Evolutionary conservation across 2,888 invertebrate genomes (phyloP).

Genomic region (Tenodera sinensis): DNA sequence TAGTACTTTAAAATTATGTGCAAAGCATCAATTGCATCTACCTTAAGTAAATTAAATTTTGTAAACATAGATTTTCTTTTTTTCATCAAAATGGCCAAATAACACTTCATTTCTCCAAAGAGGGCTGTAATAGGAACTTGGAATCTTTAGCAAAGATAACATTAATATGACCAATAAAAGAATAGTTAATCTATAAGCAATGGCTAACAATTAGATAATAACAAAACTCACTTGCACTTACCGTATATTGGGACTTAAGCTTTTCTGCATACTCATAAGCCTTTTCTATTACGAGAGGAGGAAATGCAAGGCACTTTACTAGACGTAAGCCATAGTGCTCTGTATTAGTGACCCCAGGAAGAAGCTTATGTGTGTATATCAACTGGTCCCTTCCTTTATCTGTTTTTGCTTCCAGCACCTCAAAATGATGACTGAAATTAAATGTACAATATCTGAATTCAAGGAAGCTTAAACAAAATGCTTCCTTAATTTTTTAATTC

Average conservation of each 20-base stretch:
- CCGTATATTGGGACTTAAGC: conserved; percentile 18
- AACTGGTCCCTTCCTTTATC: conserved; percentile 43
- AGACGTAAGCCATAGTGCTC: conserved; percentile 64
- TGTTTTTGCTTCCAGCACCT: conserved; percentile 46
- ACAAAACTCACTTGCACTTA: not conserved
- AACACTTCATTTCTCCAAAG: too few relatives aligned
- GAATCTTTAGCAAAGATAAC: not conserved
- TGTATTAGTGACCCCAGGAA: conserved; percentile 56
- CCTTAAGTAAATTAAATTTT: too few relatives aligned
- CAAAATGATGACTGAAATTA: conserved; percentile 43
- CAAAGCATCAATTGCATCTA: too few relatives aligned
- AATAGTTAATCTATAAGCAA: not conserved
- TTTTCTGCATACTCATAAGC: conserved; percentile 47
- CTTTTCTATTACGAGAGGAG: conserved; percentile 52
- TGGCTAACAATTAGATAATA: not conserved
- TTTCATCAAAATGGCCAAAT: too few relatives aligned
- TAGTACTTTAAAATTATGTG: too few relatives aligned
- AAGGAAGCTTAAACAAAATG: not conserved
- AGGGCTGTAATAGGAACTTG: not conserved
- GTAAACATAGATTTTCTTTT: too few relatives aligned
- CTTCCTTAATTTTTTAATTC: too few relatives aligned
- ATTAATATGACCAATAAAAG: not conserved
- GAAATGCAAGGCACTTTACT: conserved; percentile 59
- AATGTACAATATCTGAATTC: not conserved
- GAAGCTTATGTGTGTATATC: conserved; percentile 61